Percentiles rank a stretch among this genome's conserved stretches.
phyloP scores from a whole-genome alignment of 2,888 invertebrate species.

The Melipona bicolor region DNA sequence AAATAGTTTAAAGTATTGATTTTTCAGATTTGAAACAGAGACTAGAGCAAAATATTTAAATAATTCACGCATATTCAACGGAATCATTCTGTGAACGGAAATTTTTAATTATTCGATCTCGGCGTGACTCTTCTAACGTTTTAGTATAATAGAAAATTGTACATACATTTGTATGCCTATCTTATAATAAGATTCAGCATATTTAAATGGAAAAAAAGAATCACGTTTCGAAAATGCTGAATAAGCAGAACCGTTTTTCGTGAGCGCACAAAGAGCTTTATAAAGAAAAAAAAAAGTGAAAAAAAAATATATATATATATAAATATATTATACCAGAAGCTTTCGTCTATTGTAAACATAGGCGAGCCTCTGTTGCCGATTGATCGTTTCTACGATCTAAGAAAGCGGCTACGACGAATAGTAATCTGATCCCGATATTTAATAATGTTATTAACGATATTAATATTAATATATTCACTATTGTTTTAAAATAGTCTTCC shows the following conservation, averaged over 20 bases:
- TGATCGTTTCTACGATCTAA: slow-evolving; percentile 41
- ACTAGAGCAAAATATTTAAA: slow-evolving; percentile 9
- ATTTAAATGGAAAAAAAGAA: slow-evolving; percentile 33
- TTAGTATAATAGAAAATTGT: slow-evolving; percentile 54
- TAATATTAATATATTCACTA: slow-evolving; percentile 82
- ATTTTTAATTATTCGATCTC: slow-evolving; percentile 59
- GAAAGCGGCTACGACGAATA: slow-evolving; percentile 66
- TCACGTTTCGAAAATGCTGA: slow-evolving; percentile 21
- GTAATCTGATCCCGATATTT: slow-evolving; percentile 76
- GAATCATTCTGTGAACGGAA: slow-evolving; percentile 29
- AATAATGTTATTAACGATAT: slow-evolving; percentile 78
- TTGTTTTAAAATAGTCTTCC: slow-evolving; percentile 73
- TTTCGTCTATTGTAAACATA: slow-evolving; percentile 43
- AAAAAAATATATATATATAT: background rate
- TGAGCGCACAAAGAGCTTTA: slow-evolving; percentile 52
- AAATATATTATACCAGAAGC: background rate
- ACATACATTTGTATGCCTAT: slow-evolving; percentile 39
- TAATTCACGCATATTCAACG: slow-evolving; percentile 13
- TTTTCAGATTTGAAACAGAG: background rate
- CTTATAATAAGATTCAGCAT: slow-evolving; percentile 51
- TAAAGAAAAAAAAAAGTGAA: slow-evolving; percentile 9
- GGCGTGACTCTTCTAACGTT: slow-evolving; percentile 53
- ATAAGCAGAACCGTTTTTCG: slow-evolving; percentile 39
- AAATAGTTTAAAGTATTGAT: background rate
- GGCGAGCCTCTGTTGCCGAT: slow-evolving; percentile 36